phyloP scores from a whole-genome alignment of 2,797 vertebrate species.

The Lemur catta region DNA sequence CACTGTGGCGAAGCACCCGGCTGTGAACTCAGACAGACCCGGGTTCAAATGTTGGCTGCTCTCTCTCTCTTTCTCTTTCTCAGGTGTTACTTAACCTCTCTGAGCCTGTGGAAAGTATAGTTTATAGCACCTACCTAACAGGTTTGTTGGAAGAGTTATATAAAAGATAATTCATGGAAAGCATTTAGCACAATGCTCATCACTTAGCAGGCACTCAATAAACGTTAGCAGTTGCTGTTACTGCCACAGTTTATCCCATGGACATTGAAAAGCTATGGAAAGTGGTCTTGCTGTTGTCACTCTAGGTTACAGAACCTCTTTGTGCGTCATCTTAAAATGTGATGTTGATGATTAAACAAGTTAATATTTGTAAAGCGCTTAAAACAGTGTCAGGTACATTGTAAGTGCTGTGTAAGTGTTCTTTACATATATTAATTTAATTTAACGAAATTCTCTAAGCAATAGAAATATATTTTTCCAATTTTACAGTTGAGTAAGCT shows the following conservation, averaged over 20 bases:
- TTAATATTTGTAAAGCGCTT: neutral
- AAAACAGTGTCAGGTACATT: neutral
- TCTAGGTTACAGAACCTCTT: neutral
- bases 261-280: neutral
- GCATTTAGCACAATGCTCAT: neutral
- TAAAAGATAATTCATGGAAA: neutral
- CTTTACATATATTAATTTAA: neutral
- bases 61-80: neutral
- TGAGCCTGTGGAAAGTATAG: neutral
- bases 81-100: neutral
- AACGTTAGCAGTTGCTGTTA: neutral
- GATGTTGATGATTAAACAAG: neutral
- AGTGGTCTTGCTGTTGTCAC: neutral
- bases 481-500: neutral
- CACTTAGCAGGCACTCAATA: neutral
- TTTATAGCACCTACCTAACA: neutral
- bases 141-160: fast-evolving
- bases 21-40: neutral
- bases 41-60: neutral
- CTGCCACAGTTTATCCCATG: neutral
- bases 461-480: neutral
- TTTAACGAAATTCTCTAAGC: neutral
- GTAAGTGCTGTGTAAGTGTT: neutral
- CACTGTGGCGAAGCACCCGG: neutral
- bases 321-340: neutral